Evolutionary conservation across 2,113 vertebrate genomes (phyloP), one percentile per base, ranked within the genome.

Genomic region (Siniperca knerii): DNA sequence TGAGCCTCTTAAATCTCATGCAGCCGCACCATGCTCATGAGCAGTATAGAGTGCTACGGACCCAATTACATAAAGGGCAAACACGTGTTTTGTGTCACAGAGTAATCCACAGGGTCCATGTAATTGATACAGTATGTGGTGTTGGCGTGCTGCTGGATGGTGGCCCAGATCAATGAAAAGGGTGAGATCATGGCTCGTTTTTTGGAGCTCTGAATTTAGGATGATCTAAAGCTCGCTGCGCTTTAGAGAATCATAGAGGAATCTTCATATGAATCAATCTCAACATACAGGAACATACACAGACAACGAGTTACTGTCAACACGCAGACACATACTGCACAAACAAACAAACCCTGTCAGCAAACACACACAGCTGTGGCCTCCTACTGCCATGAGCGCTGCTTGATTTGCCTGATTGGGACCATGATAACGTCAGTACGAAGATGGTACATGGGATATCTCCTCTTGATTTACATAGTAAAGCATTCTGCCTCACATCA

Each of bases 91-190:
- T 90, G 79, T 85, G 84, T 92, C 84, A 70, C 37, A 50, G 48
- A 81, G 62, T 90, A 92, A 93, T 93, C 86, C 57, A n/a, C 35
- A 82, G 84, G 77, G 71, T 61, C 64, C 73, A 20, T 75, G 78
- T 94, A 92, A 95, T 93, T 87, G 90, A 90, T 85, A 68, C 85
- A 86, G 77, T 85, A 61, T 95, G 93, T 90, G 78, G 77, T 42
- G 79, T 71, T 46, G 83, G 85, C 66, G 40, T 86, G 67, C 75
- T 79, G 80, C 85, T 86, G 88, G 80, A 89, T 48, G 57, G 64
- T 65, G 80, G 89, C 85, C 86, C 81, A 88, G 84, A 92, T 93
- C 84, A 52, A 90, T 92, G 88, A 87, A 61, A 66, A 76, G 44
- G 29, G 42, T 92, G 90, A 92, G 81, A 82, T 94, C 86, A 92